Conservation (phyloP, 2,888 invertebrate species). For the Cheilosia pagana region DNA sequence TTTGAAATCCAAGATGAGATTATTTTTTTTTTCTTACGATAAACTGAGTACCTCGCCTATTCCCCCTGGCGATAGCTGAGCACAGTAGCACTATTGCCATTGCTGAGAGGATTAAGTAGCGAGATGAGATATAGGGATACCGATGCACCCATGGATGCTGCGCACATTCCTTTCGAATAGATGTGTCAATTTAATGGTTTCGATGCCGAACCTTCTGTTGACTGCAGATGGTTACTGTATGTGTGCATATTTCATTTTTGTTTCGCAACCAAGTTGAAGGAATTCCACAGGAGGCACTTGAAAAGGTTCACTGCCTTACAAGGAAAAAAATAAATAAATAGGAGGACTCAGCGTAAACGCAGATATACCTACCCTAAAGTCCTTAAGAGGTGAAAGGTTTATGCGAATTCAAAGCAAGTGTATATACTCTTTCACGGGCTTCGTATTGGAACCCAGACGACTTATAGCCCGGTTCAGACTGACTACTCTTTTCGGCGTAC, state of each 20-base stretch:
- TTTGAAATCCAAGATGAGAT: conserved; percentile 6
- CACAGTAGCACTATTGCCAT: conserved; percentile 10
- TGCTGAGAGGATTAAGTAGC: conserved; percentile 12
- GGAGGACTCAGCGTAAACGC: too few species aligned
- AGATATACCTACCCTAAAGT: too few species aligned
- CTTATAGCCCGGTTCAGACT: too few species aligned
- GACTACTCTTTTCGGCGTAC: too few species aligned
- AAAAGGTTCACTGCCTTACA: too few species aligned
- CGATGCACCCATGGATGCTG: background rate
- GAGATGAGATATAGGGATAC: background rate
- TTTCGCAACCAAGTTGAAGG: background rate
- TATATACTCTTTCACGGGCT: too few species aligned
- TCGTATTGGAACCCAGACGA: too few species aligned
- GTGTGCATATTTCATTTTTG: too few species aligned
- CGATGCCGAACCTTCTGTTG: background rate
- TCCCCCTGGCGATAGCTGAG: background rate
- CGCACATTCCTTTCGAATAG: background rate
- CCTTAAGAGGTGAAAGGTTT: too few species aligned
- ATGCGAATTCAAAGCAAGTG: too few species aligned
- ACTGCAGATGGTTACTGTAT: too few species aligned
- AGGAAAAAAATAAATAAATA: too few species aligned
- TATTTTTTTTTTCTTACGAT: background rate
- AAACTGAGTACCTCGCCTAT: background rate
- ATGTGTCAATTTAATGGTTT: background rate
- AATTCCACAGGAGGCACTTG: background rate